Conservation (phyloP, 2,113 vertebrate species). For the Megaceryle maxima region DNA sequence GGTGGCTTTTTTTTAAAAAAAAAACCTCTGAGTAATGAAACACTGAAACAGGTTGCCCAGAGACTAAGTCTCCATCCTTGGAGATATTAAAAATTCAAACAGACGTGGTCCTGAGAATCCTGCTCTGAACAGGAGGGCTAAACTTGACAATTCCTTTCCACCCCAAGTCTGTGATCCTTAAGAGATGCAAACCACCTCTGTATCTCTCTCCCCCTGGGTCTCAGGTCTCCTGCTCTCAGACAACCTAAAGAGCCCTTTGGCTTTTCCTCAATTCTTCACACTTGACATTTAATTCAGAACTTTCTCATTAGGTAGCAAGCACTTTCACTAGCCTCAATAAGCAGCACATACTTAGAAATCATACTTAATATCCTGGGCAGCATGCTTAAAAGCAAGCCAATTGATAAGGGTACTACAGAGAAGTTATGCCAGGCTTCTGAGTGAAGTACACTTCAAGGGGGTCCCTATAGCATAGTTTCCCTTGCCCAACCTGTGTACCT, state of each 20-base stretch:
- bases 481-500: not conserved
- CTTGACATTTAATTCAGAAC: not conserved
- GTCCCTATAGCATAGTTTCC: not conserved
- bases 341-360: not conserved
- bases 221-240: not conserved
- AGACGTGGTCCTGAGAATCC: not conserved
- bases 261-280: not conserved
- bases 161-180: not conserved
- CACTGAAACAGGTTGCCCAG: not conserved
- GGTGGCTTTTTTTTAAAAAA: too few relatives aligned
- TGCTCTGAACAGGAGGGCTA: not conserved
- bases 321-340: not conserved
- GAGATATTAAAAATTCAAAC: not conserved
- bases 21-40: not conserved
- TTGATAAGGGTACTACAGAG: not conserved
- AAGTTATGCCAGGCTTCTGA: not conserved
- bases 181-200: not conserved
- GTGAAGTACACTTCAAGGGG: not conserved
- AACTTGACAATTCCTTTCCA: not conserved
- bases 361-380: not conserved
- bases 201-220: not conserved
- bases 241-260: not conserved
- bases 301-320: not conserved
- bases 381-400: not conserved
- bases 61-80: not conserved